Percentiles rank a stretch among this genome's conserved stretches.
These are phyloP conservation scores for Tryphoninae sp. DNA, from an alignment of 2,888 invertebrate species.

Conservation along the genomic window DNA sequence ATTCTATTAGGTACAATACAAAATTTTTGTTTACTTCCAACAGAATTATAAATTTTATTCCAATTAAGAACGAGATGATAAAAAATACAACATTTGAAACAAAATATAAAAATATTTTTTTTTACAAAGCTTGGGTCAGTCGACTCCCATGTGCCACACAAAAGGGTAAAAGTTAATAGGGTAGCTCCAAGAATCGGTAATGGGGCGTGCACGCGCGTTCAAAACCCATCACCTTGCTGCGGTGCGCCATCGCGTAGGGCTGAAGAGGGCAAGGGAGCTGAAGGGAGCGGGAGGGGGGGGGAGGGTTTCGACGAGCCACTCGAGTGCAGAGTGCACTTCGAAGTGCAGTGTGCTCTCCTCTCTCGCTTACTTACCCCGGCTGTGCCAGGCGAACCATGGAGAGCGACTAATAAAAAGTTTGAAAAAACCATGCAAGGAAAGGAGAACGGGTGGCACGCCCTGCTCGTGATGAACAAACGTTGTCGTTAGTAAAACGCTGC, in stretches of 20 bases:
- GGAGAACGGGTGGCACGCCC: conserved; percentile 39
- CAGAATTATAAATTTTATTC: not conserved
- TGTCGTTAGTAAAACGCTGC: conserved; percentile 56
- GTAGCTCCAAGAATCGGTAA: conserved; percentile 44
- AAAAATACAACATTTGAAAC: not conserved
- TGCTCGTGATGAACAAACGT: conserved; percentile 58
- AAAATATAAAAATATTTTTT: not conserved
- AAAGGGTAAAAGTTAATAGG: conserved; percentile 53
- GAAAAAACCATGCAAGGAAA: conserved; percentile 24
- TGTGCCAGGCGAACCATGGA: conserved; percentile 7
- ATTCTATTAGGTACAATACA: not conserved
- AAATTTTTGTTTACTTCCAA: not conserved
- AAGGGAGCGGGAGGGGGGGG: conserved; percentile 8
- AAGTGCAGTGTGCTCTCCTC: conserved; percentile 54
- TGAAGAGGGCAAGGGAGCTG: conserved; percentile 37
- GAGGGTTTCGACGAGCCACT: conserved; percentile 59
- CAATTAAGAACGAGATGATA: not conserved
- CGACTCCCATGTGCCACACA: conserved; percentile 33
- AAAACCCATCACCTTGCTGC: conserved; percentile 16
- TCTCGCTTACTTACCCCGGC: conserved; percentile 37
- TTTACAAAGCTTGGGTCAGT: not conserved
- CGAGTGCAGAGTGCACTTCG: conserved; percentile 63
- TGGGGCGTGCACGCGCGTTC: conserved; percentile 38
- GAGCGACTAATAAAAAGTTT: conserved; percentile 37
- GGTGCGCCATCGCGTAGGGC: conserved; percentile 14